A percentile compares a stretch with the other conserved stretches of the same genome.
These are phyloP conservation scores for Erebia epiphron DNA, from an alignment of 2,888 invertebrate species.

Conservation along the genomic window DNA sequence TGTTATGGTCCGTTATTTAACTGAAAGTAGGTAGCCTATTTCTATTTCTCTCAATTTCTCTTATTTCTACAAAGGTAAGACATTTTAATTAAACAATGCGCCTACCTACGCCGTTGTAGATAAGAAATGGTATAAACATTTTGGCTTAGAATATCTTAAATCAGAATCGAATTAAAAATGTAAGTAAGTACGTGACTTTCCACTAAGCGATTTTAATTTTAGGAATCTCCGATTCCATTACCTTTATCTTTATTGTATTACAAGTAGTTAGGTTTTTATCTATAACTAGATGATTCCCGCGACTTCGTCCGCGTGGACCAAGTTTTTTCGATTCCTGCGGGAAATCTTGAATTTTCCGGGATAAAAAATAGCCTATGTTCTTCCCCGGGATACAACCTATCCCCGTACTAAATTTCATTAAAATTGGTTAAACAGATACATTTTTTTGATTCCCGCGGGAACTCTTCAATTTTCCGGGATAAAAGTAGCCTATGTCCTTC, in stretches of 20 bases:
- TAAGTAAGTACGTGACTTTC: not conserved
- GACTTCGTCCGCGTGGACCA: no score
- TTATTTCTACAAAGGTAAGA: slow-evolving; percentile 12
- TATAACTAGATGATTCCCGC: no score
- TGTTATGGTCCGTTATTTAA: slow-evolving; percentile 35
- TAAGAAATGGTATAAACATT: slow-evolving; percentile 2
- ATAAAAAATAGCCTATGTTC: no score
- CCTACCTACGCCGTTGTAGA: not conserved
- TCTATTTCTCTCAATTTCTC: slow-evolving; percentile 24
- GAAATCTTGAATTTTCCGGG: no score
- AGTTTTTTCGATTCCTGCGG: no score
- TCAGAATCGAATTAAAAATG: slow-evolving; percentile 9
- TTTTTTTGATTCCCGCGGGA: no score
- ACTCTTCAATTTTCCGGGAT: no score
- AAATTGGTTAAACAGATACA: no score
- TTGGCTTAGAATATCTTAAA: slow-evolving; percentile 3
- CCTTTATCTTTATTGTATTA: not conserved
- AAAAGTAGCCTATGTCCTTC: no score
- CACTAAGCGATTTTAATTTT: not conserved
- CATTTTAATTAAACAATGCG: slow-evolving; percentile 16
- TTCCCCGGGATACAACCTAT: no score
- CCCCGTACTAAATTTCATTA: no score
- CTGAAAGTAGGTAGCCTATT: slow-evolving; percentile 21
- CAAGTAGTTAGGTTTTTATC: no score
- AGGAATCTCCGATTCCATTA: not conserved